Percentiles rank a stretch among this genome's conserved stretches.
phyloP scores from a whole-genome alignment of 2,888 invertebrate species.

The Apodemia zela region DNA sequence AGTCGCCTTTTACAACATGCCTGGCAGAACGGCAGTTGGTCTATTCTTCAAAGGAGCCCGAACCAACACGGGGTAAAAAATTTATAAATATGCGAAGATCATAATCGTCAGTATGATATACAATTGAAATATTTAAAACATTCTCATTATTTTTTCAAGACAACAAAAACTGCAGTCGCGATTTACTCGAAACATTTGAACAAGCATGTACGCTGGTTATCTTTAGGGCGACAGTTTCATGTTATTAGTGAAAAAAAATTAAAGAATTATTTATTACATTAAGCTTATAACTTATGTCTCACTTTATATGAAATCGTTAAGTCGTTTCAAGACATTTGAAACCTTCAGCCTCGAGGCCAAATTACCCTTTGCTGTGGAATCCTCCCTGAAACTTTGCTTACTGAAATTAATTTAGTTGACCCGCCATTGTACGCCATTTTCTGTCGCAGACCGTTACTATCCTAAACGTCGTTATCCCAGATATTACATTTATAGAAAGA shows the following conservation, averaged over 20 bases:
- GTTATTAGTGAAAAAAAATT: not conserved
- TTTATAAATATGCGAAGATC: too few relatives aligned
- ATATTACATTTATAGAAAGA: not conserved
- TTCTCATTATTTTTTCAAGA: too few relatives aligned
- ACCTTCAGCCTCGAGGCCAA: conserved; percentile 14
- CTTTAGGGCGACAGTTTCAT: not conserved
- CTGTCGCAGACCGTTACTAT: conserved; percentile 4
- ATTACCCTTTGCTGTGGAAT: conserved; percentile 42
- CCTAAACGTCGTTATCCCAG: not conserved
- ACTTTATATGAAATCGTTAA: conserved; percentile 13
- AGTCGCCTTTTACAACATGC: too few relatives aligned
- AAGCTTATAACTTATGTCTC: not conserved
- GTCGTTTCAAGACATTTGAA: conserved; percentile 12
- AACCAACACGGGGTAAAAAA: too few relatives aligned
- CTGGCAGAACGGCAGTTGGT: too few relatives aligned
- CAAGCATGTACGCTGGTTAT: too few relatives aligned
- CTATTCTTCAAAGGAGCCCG: too few relatives aligned
- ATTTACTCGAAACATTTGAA: too few relatives aligned
- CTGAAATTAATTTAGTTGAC: conserved; percentile 58
- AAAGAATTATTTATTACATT: not conserved
- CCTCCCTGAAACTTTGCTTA: conserved; percentile 46
- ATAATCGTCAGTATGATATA: too few relatives aligned
- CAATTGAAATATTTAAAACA: too few relatives aligned
- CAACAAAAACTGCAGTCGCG: too few relatives aligned
- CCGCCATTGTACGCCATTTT: conserved; percentile 52